Percentiles rank a stretch among this genome's conserved stretches.
Evolutionary conservation across 2,113 vertebrate genomes (phyloP).

Genomic region (Caranx melampygus): DNA sequence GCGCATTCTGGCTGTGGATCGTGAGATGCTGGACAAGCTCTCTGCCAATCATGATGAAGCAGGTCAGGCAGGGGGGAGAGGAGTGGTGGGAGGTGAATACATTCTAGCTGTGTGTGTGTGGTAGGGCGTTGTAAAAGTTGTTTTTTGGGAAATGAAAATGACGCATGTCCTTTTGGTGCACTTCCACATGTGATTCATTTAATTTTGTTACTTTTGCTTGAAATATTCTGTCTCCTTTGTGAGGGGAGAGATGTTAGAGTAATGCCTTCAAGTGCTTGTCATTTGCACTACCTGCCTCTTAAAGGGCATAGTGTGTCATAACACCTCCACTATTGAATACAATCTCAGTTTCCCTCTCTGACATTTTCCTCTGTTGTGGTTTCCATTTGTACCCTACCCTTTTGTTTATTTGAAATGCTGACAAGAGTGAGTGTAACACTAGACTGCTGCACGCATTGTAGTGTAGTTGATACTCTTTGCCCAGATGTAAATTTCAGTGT

Average conservation of each 20-base stretch:
- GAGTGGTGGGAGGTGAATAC: background rate
- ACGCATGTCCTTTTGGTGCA: background rate
- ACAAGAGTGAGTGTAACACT: constrained; percentile 19
- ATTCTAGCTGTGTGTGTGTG: background rate
- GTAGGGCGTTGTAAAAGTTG: background rate
- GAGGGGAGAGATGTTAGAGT: background rate
- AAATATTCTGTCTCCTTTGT: background rate
- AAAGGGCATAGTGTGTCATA: background rate
- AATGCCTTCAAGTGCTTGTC: background rate
- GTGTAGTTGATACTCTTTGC: background rate
- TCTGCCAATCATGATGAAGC: constrained; percentile 95
- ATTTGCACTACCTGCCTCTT: background rate
- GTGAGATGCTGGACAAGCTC: constrained; percentile 95
- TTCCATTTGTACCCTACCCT: background rate
- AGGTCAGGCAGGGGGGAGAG: constrained; percentile 80
- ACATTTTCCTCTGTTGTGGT: constrained; percentile 1
- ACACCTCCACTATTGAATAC: background rate
- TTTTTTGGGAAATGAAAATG: background rate
- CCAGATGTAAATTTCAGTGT: background rate
- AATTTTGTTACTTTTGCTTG: background rate
- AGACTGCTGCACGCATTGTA: background rate
- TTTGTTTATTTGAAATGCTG: background rate
- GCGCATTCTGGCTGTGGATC: constrained; percentile 92
- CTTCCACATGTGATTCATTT: background rate
- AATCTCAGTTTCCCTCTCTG: constrained; percentile 15